phyloP scores from a whole-genome alignment of 2,797 vertebrate genomes.

The Gymnoscopelus braueri region DNA sequence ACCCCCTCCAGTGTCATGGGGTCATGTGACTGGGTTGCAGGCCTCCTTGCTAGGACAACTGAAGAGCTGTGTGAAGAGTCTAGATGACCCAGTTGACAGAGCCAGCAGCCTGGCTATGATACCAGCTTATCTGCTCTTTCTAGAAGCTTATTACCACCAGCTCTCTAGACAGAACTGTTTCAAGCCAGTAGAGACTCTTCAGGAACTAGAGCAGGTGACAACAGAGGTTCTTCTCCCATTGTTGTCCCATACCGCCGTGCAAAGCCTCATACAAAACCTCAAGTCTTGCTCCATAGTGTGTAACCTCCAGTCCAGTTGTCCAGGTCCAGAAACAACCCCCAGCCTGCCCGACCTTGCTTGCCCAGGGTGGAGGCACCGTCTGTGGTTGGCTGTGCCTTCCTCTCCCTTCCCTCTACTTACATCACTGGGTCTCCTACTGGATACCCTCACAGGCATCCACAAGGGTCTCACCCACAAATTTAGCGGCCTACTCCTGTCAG shows the following conservation, averaged over 20 bases:
- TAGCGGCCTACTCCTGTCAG: slow-evolving; percentile 77
- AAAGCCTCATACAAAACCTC: slow-evolving; percentile 83
- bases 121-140: slow-evolving; percentile 85
- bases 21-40: slow-evolving; percentile 89
- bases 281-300: slow-evolving; percentile 89
- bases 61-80: slow-evolving; percentile 82
- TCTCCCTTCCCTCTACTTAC: slow-evolving; percentile 91
- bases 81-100: slow-evolving; percentile 78
- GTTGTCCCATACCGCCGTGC: slow-evolving; percentile 79
- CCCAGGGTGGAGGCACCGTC: slow-evolving; percentile 63
- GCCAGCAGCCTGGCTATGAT: slow-evolving; percentile 81
- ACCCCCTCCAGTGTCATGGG: slow-evolving; percentile 88
- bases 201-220: slow-evolving; percentile 87
- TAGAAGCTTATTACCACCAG: slow-evolving; percentile 88
- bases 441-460: slow-evolving; percentile 85
- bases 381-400: slow-evolving; percentile 77
- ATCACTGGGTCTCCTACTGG: slow-evolving; percentile 84
- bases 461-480: slow-evolving; percentile 89
- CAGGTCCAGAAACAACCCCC: slow-evolving; percentile 72
- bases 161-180: slow-evolving; percentile 87
- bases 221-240: slow-evolving; percentile 86
- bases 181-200: slow-evolving; percentile 88
- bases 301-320: slow-evolving; percentile 75
- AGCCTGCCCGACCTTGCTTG: slow-evolving; percentile 88
- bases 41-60: slow-evolving; percentile 85